A percentile compares a stretch with the other conserved stretches of the same genome.
Evolutionary conservation across 2,113 vertebrate genomes (phyloP).

Genomic region (Climacteris rufus): DNA sequence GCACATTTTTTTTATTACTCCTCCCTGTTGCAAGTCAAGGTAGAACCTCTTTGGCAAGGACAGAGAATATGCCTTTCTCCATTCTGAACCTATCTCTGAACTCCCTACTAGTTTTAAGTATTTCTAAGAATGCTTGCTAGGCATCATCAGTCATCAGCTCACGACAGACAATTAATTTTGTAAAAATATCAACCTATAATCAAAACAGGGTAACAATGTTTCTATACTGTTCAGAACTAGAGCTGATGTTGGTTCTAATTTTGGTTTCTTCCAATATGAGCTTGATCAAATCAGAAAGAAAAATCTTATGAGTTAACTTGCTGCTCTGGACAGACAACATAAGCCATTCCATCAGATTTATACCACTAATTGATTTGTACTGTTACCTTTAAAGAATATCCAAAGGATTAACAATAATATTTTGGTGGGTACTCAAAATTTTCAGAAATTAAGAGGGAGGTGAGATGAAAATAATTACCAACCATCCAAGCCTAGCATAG

Average conservation of each 20-base stretch:
- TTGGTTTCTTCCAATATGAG: not conserved
- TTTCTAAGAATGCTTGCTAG: not conserved
- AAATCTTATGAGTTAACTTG: not conserved
- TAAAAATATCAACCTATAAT: not conserved
- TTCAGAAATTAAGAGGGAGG: not conserved
- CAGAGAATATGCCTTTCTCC: not conserved
- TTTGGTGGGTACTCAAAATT: not conserved
- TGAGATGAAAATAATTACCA: not conserved
- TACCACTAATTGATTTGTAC: not conserved
- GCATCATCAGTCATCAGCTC: not conserved
- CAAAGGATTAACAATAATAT: not conserved
- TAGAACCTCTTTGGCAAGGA: not conserved
- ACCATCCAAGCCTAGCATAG: slow-evolving; percentile 79
- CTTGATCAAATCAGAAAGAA: not conserved
- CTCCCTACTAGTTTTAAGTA: not conserved
- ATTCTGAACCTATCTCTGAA: not conserved
- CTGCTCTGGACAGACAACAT: not conserved
- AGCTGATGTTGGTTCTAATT: not conserved
- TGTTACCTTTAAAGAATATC: not conserved
- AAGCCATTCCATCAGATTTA: not conserved
- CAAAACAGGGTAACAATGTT: not conserved
- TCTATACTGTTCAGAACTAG: not conserved
- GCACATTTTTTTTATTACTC: not conserved
- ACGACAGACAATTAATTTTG: not conserved
- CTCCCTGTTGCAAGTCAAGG: not conserved